These are phyloP conservation scores for Meganola albula DNA, from an alignment of 2,888 invertebrate genomes.

Conservation along the genomic window DNA sequence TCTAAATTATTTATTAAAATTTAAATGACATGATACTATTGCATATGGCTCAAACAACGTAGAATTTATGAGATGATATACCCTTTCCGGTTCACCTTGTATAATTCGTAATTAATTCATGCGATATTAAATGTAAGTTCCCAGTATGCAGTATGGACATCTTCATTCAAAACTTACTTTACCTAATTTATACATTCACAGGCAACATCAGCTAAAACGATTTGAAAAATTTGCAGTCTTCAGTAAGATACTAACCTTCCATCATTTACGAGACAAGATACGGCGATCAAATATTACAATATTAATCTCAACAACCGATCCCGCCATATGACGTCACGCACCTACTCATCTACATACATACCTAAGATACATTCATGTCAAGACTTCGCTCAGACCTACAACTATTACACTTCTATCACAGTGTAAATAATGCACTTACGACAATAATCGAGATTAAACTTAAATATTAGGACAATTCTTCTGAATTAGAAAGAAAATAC, in stretches of 20 bases:
- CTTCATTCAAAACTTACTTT: slow-evolving; percentile 39
- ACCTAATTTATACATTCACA: slow-evolving; percentile 52
- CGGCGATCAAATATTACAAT: slow-evolving; percentile 49
- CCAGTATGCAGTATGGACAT: slow-evolving; percentile 37
- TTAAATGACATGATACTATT: too few species aligned
- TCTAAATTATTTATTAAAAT: too few species aligned
- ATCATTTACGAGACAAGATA: slow-evolving; percentile 60
- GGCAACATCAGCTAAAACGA: slow-evolving; percentile 57
- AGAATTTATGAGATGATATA: too few species aligned
- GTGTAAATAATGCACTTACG: slow-evolving; percentile 76
- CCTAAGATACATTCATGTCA: slow-evolving; percentile 54
- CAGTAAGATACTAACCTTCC: slow-evolving; percentile 63
- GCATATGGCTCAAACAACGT: too few species aligned
- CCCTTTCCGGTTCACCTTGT: too few species aligned
- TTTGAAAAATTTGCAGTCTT: slow-evolving; percentile 73
- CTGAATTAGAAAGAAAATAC: slow-evolving; percentile 33
- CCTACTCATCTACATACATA: slow-evolving; percentile 19
- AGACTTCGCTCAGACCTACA: slow-evolving; percentile 59
- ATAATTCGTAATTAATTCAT: too few species aligned
- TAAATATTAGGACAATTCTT: slow-evolving; percentile 44
- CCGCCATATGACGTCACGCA: slow-evolving; percentile 1
- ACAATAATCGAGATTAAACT: slow-evolving; percentile 49
- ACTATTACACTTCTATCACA: slow-evolving; percentile 74
- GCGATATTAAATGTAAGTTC: too few species aligned
- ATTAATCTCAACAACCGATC: too few species aligned